Evolutionary conservation across 37 sponge, comb jelly and placozoan species (phyloP), one percentile per base, ranked within the genome.

Genomic region (Oscarella lobularis): DNA sequence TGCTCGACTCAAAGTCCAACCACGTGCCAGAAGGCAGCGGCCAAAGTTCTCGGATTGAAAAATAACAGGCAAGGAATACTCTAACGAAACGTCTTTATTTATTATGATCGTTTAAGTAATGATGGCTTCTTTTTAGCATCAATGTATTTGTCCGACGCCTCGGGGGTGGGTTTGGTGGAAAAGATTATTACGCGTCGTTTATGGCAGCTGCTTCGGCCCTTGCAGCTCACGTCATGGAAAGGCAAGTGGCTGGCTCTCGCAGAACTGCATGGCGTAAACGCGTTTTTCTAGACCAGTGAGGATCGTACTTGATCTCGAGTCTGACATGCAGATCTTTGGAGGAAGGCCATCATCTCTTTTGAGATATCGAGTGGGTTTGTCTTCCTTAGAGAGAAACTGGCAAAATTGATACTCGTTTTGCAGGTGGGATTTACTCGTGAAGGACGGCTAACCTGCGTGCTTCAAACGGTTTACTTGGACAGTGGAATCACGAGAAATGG

Each of bases 241-340:
- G 80, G 87, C 83, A 31, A 66, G 74, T n/a, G n/a, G n/a, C n/a
- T n/a, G n/a, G n/a, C n/a, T n/a, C n/a, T n/a, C n/a, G n/a, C n/a
- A n/a, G n/a, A n/a, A 36, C 2, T 76, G 67, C 38, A 2, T 38
- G 38, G 20, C 65, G 35, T 79, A 1, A 31, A 38, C 36, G 14
- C 35, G 27, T 38, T 27, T 0, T n/a, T 77, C 32, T 38, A 89
- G 89, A 30, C 86, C 89, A 37, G 89, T 89, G 32, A 40, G 83
- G 20, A 82, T 85, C 80, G 86, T 85, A 73, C 39, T 89, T 83
- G 89, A 89, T 75, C 40, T 88, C 29, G 89, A 89, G 37, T 83
- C 83, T 2, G 85, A 89, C 78, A 89, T 89, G 89, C 79, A 82
- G 76, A 75, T 81, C 79, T n/a, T n/a, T n/a, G n/a, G n/a, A n/a